A percentile compares a stretch with the other conserved stretches of the same genome.
These are phyloP conservation scores for Salvelinus fontinalis DNA, from an alignment of 2,113 vertebrate genomes.

Conservation along the genomic window DNA sequence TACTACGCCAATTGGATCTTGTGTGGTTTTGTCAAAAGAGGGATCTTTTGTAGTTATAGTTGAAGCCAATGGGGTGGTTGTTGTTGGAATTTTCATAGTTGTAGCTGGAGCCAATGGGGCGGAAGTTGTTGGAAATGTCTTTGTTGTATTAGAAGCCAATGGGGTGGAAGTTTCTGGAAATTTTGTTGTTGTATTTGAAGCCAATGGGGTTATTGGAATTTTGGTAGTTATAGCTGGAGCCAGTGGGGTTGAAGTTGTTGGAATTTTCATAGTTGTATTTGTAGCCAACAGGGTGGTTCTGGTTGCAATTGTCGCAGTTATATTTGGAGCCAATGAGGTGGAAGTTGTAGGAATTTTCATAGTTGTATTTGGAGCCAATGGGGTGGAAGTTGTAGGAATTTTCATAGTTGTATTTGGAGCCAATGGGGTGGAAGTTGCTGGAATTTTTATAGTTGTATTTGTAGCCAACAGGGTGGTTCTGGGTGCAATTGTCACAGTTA, in stretches of 20 bases:
- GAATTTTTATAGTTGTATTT: neutral
- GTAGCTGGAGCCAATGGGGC: neutral
- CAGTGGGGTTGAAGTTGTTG: neutral
- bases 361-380: too few species aligned
- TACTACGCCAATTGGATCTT: too few species aligned
- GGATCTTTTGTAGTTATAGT: too few species aligned
- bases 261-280: neutral
- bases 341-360: neutral
- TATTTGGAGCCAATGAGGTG: neutral
- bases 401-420: neutral
- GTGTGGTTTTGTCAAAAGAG: too few species aligned
- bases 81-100: neutral
- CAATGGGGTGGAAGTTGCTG: neutral
- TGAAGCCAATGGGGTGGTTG: neutral
- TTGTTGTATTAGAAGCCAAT: neutral
- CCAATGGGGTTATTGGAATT: neutral
- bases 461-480: neutral
- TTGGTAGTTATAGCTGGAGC: neutral
- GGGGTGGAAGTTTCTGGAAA: neutral
- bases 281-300: neutral
- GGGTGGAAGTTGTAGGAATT: too few species aligned
- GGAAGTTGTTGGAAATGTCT: neutral
- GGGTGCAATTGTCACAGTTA: neutral
- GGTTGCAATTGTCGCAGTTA: neutral
- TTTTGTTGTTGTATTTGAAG: neutral